Evolutionary conservation across 2,888 invertebrate genomes (phyloP).

Genomic region (Dasypolia templi): DNA sequence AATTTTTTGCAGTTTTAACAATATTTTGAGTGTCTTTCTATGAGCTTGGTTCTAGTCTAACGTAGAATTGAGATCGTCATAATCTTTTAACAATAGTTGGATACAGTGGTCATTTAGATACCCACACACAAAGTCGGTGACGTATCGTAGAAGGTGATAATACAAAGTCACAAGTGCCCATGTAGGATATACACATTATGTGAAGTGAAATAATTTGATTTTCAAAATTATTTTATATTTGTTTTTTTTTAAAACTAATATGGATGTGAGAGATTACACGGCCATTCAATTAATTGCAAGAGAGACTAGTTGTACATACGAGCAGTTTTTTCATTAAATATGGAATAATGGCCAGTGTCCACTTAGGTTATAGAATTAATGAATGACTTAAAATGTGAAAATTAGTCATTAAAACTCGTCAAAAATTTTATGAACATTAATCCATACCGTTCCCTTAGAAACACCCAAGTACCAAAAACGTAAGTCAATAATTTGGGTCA

Average conservation of each 20-base stretch:
- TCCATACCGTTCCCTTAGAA: too few species aligned
- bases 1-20: neutral
- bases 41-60: neutral
- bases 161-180: too few species aligned
- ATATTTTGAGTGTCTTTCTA: neutral
- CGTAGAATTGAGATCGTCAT: neutral
- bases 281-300: neutral
- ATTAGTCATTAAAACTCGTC: too few species aligned
- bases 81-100: neutral
- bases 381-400: too few species aligned
- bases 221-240: too few species aligned
- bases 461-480: conserved; percentile 11
- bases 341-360: neutral
- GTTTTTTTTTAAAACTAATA: too few species aligned
- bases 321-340: neutral
- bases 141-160: neutral
- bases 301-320: too few species aligned
- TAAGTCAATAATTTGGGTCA: conserved; percentile 12
- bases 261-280: too few species aligned
- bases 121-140: neutral
- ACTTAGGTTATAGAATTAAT: too few species aligned
- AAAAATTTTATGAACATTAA: neutral
- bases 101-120: neutral
- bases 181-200: too few species aligned
- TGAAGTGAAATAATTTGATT: too few species aligned